A percentile compares a stretch with the other conserved stretches of the same genome.
These are phyloP conservation scores for Poeciliopsis infans DNA, from an alignment of 2,797 vertebrate species.

Conservation along the genomic window DNA sequence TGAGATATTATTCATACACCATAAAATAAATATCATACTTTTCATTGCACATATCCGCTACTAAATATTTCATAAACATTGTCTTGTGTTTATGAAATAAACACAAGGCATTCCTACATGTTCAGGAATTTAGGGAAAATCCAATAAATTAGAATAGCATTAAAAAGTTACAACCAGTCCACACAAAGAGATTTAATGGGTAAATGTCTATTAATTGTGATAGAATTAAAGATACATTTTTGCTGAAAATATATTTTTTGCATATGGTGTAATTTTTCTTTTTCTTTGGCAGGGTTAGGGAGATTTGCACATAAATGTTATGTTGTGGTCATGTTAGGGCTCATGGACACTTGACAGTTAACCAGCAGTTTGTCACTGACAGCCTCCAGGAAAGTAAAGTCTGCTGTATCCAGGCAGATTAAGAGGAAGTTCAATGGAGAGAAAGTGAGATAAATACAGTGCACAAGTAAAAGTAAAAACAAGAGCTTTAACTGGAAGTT, in stretches of 20 bases:
- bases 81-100: not conserved
- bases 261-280: not conserved
- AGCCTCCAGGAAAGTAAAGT: not conserved
- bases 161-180: not conserved
- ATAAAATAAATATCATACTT: not conserved
- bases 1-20: conserved; percentile 1
- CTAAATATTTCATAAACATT: not conserved
- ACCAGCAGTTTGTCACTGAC: not conserved
- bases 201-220: not conserved
- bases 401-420: not conserved
- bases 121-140: not conserved
- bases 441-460: not conserved
- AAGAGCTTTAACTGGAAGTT: not conserved
- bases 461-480: not conserved
- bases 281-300: too few species aligned
- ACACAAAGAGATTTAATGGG: not conserved
- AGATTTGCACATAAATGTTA: not conserved
- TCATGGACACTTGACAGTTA: not conserved
- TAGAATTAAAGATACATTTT: not conserved
- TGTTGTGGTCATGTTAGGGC: not conserved
- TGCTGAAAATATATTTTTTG: not conserved
- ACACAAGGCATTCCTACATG: too few species aligned
- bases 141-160: not conserved
- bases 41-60: conserved; percentile 9
- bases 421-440: not conserved